These are phyloP conservation scores for Platysteira castanea DNA, from an alignment of 2,113 vertebrate species.

Conservation along the genomic window DNA sequence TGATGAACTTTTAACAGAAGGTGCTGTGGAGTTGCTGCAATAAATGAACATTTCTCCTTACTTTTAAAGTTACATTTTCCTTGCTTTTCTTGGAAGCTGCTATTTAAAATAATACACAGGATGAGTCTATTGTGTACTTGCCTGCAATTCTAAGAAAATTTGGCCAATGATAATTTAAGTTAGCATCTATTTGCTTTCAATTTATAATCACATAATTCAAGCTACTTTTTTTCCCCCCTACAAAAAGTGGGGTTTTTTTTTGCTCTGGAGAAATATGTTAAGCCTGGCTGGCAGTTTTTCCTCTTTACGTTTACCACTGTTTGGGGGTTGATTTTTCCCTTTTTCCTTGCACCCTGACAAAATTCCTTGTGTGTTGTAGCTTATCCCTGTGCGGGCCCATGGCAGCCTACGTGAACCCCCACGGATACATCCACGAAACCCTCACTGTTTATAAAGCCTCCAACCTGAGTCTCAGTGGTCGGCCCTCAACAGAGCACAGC, in stretches of 20 bases:
- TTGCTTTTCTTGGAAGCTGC: background rate
- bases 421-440: conserved; percentile 94
- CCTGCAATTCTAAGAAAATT: background rate
- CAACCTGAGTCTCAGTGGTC: conserved; percentile 87
- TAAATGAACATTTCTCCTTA: background rate
- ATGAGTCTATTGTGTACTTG: rapidly evolving
- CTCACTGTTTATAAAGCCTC: conserved; percentile 92
- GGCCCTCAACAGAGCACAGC: conserved; percentile 94
- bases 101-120: background rate
- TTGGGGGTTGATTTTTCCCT: background rate
- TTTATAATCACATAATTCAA: background rate
- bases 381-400: conserved; percentile 94
- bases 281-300: background rate
- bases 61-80: background rate
- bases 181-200: background rate
- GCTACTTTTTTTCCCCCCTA: too few relatives aligned
- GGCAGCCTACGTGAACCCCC: conserved; percentile 97
- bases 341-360: background rate
- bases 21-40: background rate
- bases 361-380: conserved; percentile 56
- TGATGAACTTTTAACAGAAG: background rate
- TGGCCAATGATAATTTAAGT: background rate
- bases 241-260: background rate
- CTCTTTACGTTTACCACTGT: background rate
- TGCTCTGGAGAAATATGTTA: background rate